Evolutionary conservation across 1,140 invertebrate genomes (phyloP).

Genomic region (Pseudobourletiella spinata): DNA sequence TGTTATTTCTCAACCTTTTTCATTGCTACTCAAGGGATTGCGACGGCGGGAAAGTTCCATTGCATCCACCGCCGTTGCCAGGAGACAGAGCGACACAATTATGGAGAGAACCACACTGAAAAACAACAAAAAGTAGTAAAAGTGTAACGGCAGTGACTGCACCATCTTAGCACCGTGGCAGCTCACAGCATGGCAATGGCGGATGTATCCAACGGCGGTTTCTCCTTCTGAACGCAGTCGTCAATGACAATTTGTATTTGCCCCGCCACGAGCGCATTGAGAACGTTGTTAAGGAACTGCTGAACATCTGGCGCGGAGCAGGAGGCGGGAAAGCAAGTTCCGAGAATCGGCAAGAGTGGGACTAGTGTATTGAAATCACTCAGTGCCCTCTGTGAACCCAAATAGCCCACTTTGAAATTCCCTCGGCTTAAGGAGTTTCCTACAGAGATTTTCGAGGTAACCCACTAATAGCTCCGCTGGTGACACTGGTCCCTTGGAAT

Average conservation of each 20-base stretch:
- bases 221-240: background rate
- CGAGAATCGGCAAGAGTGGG: constrained; percentile 34
- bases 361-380: no score
- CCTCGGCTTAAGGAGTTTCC: background rate
- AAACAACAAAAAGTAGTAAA: background rate
- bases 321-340: constrained; percentile 53
- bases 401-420: background rate
- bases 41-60: background rate
- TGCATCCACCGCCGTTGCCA: background rate
- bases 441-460: background rate
- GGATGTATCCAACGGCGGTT: background rate
- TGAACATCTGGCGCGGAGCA: constrained; percentile 52
- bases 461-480: no score
- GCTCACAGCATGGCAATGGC: constrained; percentile 24
- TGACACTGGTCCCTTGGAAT: background rate
- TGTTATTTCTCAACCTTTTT: no score
- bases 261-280: no score
- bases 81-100: background rate
- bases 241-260: background rate
- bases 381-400: background rate
- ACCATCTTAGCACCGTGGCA: background rate
- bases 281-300: constrained; percentile 19
- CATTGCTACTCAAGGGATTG: background rate
- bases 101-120: constrained; percentile 1
- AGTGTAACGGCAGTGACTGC: background rate